A percentile compares a stretch with the other conserved stretches of the same genome.
Conservation (phyloP, 2,888 invertebrate species). For the Ectemnius lituratus region DNA sequence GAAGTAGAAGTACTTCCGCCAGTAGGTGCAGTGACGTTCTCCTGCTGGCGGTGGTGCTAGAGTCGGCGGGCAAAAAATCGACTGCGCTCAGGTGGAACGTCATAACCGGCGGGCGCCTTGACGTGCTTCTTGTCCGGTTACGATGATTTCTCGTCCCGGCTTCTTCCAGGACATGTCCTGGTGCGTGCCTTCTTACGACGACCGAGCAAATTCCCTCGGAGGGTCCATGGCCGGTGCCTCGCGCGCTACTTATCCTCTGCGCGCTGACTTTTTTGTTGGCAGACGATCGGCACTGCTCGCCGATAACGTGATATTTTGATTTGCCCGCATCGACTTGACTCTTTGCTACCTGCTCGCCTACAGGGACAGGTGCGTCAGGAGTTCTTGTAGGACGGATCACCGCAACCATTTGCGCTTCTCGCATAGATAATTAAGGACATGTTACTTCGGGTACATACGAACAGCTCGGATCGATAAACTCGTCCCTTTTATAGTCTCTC, state of each 20-base stretch:
- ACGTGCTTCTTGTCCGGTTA: slow-evolving; percentile 39
- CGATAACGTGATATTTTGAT: slow-evolving; percentile 45
- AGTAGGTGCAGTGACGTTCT: slow-evolving; percentile 43
- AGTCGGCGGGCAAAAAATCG: slow-evolving; percentile 55
- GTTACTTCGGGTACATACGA: neutral
- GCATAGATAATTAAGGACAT: neutral
- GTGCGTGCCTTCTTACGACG: slow-evolving; percentile 32
- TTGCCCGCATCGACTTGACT: slow-evolving; percentile 16
- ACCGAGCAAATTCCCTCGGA: slow-evolving; percentile 30
- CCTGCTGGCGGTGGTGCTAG: slow-evolving; percentile 43
- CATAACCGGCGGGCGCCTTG: slow-evolving; percentile 46
- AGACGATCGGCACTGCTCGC: slow-evolving; percentile 13
- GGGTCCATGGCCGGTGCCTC: neutral
- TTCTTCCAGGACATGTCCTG: slow-evolving; percentile 27
- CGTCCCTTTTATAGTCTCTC: neutral
- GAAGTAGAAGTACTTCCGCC: slow-evolving; percentile 55
- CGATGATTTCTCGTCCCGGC: slow-evolving; percentile 39
- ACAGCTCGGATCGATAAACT: neutral
- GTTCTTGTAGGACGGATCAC: neutral
- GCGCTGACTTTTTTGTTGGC: neutral
- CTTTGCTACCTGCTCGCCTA: slow-evolving; percentile 13
- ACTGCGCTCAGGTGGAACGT: slow-evolving; percentile 57
- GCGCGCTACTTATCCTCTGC: slow-evolving; percentile 7
- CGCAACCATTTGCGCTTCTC: neutral
- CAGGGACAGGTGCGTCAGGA: neutral